Evolutionary conservation across 2,797 vertebrate genomes (phyloP).

Genomic region (Macrochelys suwanniensis): DNA sequence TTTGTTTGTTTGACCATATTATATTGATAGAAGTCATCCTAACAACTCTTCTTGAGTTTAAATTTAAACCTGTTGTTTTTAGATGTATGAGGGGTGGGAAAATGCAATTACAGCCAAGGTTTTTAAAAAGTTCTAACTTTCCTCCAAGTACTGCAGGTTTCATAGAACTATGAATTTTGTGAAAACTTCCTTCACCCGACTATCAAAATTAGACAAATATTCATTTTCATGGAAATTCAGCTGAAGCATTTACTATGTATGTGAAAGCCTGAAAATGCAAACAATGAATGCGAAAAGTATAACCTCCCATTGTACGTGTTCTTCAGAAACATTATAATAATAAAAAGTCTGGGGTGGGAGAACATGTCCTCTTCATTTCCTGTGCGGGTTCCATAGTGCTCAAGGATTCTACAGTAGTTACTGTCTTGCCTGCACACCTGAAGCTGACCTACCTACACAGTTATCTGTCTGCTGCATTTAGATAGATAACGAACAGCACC

Average conservation of each 20-base stretch:
- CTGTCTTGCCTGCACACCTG: neutral
- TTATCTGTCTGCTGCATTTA: rapidly evolving
- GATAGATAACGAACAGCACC: neutral
- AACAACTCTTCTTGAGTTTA: neutral
- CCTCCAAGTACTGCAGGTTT: neutral
- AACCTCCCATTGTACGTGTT: neutral
- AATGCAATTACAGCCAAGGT: neutral
- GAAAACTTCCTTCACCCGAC: neutral
- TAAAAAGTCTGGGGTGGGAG: rapidly evolving
- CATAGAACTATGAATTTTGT: neutral
- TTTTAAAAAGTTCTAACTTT: neutral
- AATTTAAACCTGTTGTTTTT: neutral
- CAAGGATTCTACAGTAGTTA: neutral
- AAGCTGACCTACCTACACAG: neutral
- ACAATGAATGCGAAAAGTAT: neutral
- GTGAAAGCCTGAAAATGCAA: neutral
- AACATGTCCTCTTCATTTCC: neutral
- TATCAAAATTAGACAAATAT: neutral
- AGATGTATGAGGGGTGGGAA: neutral
- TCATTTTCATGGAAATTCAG: neutral
- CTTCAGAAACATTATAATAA: neutral
- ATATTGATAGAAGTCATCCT: rapidly evolving
- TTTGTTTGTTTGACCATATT: neutral
- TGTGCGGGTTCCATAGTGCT: neutral
- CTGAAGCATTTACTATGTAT: neutral